Percentiles rank a stretch among this genome's conserved stretches.
These are phyloP conservation scores for Oryzias javanicus DNA, from an alignment of 2,113 vertebrate species.

Conservation along the genomic window DNA sequence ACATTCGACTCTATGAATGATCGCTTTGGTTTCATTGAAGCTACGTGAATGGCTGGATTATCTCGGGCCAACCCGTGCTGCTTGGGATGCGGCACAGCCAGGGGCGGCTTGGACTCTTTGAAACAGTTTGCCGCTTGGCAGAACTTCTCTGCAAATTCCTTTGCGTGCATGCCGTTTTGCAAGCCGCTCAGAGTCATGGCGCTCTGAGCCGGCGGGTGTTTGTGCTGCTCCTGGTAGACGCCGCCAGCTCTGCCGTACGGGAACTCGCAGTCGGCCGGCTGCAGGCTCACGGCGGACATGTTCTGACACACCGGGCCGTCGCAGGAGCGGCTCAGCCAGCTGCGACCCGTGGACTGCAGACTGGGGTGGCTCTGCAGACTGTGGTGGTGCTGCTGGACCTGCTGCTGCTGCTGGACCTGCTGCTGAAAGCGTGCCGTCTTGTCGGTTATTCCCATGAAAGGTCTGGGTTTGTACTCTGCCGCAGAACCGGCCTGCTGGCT, in stretches of 20 bases:
- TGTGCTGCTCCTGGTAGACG: constrained; percentile 76
- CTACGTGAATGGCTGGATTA: constrained; percentile 77
- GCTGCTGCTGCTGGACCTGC: constrained; percentile 41
- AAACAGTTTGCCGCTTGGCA: constrained; percentile 77
- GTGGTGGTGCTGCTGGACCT: constrained; percentile 33
- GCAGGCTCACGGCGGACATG: constrained; percentile 62
- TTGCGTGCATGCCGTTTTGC: constrained; percentile 82
- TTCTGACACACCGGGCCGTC: constrained; percentile 73
- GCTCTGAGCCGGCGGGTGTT: constrained; percentile 68
- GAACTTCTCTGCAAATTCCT: constrained; percentile 78
- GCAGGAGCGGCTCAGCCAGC: constrained; percentile 80
- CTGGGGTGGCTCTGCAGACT: constrained; percentile 44
- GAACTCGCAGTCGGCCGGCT: constrained; percentile 76
- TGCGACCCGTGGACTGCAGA: constrained; percentile 61
- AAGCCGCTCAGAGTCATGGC: constrained; percentile 62
- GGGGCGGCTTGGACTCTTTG: constrained; percentile 79
- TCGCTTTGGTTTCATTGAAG: constrained; percentile 93
- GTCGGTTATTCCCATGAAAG: constrained; percentile 94
- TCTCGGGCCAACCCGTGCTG: constrained; percentile 78
- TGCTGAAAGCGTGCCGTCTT: constrained; percentile 87
- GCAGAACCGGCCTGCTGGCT: constrained; percentile 61
- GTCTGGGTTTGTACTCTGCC: constrained; percentile 84
- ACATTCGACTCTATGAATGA: constrained; percentile 98
- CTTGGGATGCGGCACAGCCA: constrained; percentile 77
- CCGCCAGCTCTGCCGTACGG: constrained; percentile 72